phyloP scores from a whole-genome alignment of 2,888 invertebrate genomes.

The Branchellion lobata region DNA sequence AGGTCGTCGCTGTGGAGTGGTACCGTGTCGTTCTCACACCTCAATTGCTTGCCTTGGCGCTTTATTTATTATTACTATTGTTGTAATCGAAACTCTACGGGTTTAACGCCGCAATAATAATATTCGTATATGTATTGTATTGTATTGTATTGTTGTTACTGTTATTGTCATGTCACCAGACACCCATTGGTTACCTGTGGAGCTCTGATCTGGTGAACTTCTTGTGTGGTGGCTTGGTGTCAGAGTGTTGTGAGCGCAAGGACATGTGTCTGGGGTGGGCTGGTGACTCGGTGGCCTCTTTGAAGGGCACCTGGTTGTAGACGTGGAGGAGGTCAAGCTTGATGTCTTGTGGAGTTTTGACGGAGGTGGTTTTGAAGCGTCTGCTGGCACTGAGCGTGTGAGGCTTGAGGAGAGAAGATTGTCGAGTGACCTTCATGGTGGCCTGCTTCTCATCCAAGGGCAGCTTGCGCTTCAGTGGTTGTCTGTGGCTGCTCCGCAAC shows the following conservation, averaged over 20 bases:
- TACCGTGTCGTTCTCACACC: no score
- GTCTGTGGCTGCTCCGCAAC: not conserved
- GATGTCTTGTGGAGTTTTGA: conserved; percentile 33
- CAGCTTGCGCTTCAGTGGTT: not conserved
- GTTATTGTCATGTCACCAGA: no score
- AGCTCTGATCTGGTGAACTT: no score
- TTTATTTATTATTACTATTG: no score
- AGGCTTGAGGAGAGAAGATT: not conserved
- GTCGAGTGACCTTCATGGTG: not conserved
- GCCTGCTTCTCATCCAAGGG: not conserved
- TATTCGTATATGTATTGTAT: no score
- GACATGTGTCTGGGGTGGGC: not conserved
- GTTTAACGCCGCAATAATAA: not conserved
- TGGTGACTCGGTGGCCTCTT: not conserved
- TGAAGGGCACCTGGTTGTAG: not conserved
- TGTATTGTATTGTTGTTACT: no score
- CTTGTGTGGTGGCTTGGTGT: not conserved
- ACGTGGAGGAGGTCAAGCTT: conserved; percentile 21
- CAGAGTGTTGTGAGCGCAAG: not conserved
- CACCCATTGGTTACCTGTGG: no score
- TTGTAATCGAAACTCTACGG: no score
- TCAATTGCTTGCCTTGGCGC: no score
- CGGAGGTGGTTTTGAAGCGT: not conserved
- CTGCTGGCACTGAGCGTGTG: not conserved
- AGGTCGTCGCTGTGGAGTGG: no score